Percentiles rank a stretch among this genome's conserved stretches.
Evolutionary conservation across 2,888 invertebrate species (phyloP).

Genomic region (Serripes groenlandicus): DNA sequence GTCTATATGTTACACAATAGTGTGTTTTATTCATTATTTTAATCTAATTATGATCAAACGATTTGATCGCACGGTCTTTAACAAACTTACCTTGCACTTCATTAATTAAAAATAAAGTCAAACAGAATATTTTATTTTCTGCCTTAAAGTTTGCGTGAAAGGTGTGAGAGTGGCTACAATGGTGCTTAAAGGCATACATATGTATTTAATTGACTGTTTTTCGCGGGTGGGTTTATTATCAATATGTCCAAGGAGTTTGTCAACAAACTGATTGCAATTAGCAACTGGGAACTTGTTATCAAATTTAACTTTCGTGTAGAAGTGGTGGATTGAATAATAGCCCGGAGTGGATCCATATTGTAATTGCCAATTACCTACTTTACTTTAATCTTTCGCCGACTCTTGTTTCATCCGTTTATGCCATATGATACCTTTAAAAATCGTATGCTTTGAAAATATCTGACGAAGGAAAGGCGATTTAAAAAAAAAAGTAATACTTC

Average conservation of each 20-base stretch:
- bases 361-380: neutral
- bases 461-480: too few species aligned
- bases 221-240: neutral
- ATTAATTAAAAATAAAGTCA: neutral
- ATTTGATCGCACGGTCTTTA: neutral
- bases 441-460: too few species aligned
- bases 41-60: neutral
- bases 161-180: too few species aligned
- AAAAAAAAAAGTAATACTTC: too few species aligned
- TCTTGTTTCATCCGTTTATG: too few species aligned
- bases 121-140: too few species aligned
- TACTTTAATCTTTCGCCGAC: neutral
- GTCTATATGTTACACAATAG: too few species aligned
- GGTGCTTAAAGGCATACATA: neutral
- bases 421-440: too few species aligned
- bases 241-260: constrained; percentile 2
- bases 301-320: neutral
- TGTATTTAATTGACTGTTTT: constrained; percentile 3
- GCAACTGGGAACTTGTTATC: too few species aligned
- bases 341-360: neutral
- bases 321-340: neutral
- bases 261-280: constrained; percentile 18
- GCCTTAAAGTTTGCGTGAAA: too few species aligned
- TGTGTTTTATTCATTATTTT: neutral
- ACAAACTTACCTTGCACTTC: too few species aligned